phyloP scores from a whole-genome alignment of 2,113 vertebrate genomes.

The Progne subis region DNA sequence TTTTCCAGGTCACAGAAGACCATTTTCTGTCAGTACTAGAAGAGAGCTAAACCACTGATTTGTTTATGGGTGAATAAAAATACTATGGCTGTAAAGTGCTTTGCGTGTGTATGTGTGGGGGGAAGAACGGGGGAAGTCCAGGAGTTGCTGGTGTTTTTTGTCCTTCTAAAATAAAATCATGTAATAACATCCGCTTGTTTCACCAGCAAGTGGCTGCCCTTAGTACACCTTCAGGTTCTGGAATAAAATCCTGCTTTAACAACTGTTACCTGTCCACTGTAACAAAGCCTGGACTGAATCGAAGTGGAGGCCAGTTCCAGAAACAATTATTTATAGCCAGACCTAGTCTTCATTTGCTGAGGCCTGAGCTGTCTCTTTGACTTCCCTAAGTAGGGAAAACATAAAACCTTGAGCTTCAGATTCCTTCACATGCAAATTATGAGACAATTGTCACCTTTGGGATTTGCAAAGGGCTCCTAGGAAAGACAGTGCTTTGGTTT shows the following conservation, averaged over 20 bases:
- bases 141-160: not conserved
- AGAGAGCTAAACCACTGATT: constrained; percentile 12
- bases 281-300: not conserved
- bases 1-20: constrained; percentile 53
- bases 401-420: not conserved
- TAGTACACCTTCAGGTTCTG: not conserved
- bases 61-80: constrained; percentile 47
- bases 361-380: not conserved
- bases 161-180: not conserved
- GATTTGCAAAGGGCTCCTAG: not conserved
- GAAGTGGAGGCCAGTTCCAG: not conserved
- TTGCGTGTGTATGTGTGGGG: not conserved
- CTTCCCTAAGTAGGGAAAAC: not conserved
- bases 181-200: not conserved
- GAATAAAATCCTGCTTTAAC: not conserved
- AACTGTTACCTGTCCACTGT: not conserved
- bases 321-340: not conserved
- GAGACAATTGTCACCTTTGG: not conserved
- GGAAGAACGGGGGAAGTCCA: not conserved
- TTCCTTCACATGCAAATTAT: not conserved
- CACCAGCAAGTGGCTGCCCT: not conserved
- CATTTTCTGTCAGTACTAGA: constrained; percentile 14
- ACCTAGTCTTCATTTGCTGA: not conserved
- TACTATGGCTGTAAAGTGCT: constrained; percentile 24
- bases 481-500: not conserved